phyloP scores from a whole-genome alignment of 2,113 vertebrate genomes.

The Propithecus coquereli region DNA sequence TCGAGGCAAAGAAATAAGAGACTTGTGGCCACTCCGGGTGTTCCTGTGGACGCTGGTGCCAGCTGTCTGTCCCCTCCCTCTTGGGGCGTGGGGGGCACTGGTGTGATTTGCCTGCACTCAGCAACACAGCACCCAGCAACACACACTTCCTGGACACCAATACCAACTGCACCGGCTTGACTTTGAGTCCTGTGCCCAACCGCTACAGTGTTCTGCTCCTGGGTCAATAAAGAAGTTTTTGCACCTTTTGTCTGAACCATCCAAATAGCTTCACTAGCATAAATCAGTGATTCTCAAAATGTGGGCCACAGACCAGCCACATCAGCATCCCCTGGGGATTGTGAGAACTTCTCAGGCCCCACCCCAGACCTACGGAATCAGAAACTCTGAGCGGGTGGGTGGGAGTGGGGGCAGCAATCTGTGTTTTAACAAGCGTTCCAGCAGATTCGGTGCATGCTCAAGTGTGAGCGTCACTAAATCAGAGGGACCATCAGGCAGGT shows the following conservation, averaged over 20 bases:
- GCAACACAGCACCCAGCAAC: not conserved
- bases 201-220: fast-evolving
- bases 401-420: not conserved
- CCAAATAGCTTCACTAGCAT: fast-evolving
- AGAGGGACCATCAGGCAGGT: fast-evolving
- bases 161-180: fast-evolving
- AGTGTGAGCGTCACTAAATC: not conserved
- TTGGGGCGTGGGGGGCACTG: fast-evolving
- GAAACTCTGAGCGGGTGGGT: not conserved
- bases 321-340: fast-evolving
- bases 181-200: fast-evolving
- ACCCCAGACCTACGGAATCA: not conserved
- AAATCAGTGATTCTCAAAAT: fast-evolving
- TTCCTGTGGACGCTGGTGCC: not conserved
- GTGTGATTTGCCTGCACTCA: too few species aligned
- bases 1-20: not conserved
- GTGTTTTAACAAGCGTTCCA: not conserved
- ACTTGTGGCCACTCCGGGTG: fast-evolving
- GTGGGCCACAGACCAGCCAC: not conserved
- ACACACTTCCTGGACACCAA: fast-evolving
- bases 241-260: too few species aligned
- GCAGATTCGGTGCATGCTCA: fast-evolving
- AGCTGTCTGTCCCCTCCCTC: not conserved
- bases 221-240: fast-evolving
- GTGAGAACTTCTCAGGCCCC: not conserved